A percentile compares a stretch with the other conserved stretches of the same genome.
These are phyloP conservation scores for Ciconia stormi DNA, from an alignment of 2,113 vertebrate genomes.

Conservation along the genomic window DNA sequence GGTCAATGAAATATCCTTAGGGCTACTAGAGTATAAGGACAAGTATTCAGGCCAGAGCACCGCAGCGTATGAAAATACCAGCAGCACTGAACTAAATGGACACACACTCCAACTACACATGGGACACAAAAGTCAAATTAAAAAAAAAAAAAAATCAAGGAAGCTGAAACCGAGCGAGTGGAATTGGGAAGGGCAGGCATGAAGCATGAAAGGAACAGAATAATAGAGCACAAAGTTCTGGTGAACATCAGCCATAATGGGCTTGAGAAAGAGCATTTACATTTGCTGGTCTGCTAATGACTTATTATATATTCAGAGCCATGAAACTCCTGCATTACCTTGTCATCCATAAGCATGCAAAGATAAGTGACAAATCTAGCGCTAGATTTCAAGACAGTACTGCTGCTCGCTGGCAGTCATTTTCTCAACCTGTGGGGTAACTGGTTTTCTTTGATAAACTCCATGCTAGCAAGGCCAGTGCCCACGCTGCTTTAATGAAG, in stretches of 20 bases:
- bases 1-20: slow-evolving; percentile 42
- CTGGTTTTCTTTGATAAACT: neutral
- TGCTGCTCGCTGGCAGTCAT: neutral
- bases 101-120: neutral
- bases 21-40: slow-evolving; percentile 20
- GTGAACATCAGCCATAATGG: slow-evolving; percentile 10
- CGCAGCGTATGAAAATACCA: neutral
- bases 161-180: neutral
- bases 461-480: neutral
- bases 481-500: neutral
- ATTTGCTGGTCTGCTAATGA: neutral
- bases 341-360: neutral
- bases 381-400: neutral
- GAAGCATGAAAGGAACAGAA: slow-evolving; percentile 20
- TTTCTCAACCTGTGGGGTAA: neutral
- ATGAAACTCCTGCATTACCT: neutral
- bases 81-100: slow-evolving; percentile 3
- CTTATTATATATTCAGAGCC: slow-evolving; percentile 28
- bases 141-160: neutral
- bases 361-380: neutral
- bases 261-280: slow-evolving; percentile 11
- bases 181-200: neutral
- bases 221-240: slow-evolving; percentile 29
- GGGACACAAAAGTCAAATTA: slow-evolving; percentile 21
- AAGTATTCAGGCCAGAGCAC: slow-evolving; percentile 38